Evolutionary conservation across 2,888 invertebrate genomes (phyloP).

Genomic region (Rhabditoides inermis): DNA sequence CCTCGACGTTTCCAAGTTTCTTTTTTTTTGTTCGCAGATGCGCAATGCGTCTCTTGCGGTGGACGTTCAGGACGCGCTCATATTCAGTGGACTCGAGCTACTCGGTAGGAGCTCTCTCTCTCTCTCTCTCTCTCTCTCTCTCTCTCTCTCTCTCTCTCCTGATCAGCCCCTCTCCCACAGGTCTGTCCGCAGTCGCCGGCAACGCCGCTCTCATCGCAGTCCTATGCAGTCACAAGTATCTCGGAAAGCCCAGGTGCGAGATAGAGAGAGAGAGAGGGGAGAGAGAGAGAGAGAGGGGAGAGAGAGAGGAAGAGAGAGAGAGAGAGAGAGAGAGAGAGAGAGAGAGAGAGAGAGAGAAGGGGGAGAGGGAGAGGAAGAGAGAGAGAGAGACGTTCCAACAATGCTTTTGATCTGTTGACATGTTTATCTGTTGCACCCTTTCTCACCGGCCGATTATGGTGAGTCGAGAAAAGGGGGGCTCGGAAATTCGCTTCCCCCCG

Average conservation of each 20-base stretch:
- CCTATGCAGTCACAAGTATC: constrained; percentile 43
- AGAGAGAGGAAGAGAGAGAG: neutral
- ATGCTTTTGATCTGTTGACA: too few relatives aligned
- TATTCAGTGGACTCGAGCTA: constrained; percentile 29
- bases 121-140: too few relatives aligned
- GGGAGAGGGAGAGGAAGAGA: neutral
- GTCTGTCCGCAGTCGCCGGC: constrained; percentile 42
- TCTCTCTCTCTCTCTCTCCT: too few relatives aligned
- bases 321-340: neutral
- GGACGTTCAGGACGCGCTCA: constrained; percentile 19
- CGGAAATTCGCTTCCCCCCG: too few relatives aligned
- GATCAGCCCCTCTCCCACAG: too few relatives aligned
- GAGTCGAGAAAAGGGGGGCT: too few relatives aligned
- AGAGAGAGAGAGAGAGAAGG: neutral
- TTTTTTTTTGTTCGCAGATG: neutral
- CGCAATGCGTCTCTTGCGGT: constrained; percentile 9
- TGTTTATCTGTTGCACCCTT: too few relatives aligned
- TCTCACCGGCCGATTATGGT: too few relatives aligned
- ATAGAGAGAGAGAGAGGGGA: neutral
- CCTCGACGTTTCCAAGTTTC: neutral
- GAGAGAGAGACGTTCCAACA: neutral
- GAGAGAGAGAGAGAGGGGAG: neutral
- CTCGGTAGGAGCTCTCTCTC: too few relatives aligned
- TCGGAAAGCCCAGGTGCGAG: constrained; percentile 40
- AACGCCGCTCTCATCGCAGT: constrained; percentile 43